Percentiles rank a stretch among this genome's conserved stretches.
phyloP scores from a whole-genome alignment of 2,888 invertebrate species.

The Dryomyza anilis region DNA sequence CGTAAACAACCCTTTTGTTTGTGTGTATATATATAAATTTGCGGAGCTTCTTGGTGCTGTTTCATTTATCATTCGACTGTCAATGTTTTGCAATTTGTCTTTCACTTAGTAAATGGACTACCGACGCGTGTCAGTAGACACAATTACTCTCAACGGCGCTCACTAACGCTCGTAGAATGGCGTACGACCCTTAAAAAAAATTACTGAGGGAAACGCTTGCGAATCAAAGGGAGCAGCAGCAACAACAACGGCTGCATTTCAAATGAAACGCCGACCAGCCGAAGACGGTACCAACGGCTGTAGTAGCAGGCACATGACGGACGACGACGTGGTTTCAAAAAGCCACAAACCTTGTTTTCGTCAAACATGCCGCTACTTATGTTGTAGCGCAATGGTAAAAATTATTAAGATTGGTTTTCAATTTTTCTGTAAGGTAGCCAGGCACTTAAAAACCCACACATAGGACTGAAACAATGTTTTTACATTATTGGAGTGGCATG shows the following conservation, averaged over 20 bases:
- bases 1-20: too few relatives aligned
- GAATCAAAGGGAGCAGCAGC: not conserved
- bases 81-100: constrained; percentile 17
- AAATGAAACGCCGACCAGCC: not conserved
- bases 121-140: constrained; percentile 16
- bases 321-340: not conserved
- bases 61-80: constrained; percentile 13
- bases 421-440: not conserved
- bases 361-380: not conserved
- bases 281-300: not conserved
- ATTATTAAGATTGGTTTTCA: constrained; percentile 2
- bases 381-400: not conserved
- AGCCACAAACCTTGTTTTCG: not conserved
- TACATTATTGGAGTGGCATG: constrained; percentile 7
- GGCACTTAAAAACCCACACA: not conserved
- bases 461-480: not conserved
- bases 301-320: too few relatives aligned
- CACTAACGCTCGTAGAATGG: not conserved
- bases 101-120: constrained; percentile 16
- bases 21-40: too few relatives aligned
- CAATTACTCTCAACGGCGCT: not conserved
- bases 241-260: not conserved
- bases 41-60: too few relatives aligned
- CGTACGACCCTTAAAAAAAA: not conserved
- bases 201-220: not conserved